These are phyloP conservation scores for Zhuqinia jingwanae DNA, from an alignment of 2,888 invertebrate species.

Conservation along the genomic window DNA sequence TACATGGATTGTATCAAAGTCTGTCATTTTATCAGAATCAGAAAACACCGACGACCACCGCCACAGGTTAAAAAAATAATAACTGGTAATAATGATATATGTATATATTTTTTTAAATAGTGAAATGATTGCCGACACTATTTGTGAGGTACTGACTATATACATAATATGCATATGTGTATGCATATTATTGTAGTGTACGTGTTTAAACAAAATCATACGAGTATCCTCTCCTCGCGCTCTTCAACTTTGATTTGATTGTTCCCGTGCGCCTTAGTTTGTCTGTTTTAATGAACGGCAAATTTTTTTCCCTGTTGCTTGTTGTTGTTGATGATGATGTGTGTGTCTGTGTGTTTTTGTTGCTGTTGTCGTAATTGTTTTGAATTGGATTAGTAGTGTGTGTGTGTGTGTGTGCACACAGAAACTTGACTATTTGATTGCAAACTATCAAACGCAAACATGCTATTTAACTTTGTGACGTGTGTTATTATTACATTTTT, in stretches of 20 bases:
- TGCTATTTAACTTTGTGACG: too few relatives aligned
- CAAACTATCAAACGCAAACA: too few relatives aligned
- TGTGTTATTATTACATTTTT: too few relatives aligned
- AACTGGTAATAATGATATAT: conserved; percentile 7
- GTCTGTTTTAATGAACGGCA: conserved; percentile 37
- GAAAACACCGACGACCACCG: background rate
- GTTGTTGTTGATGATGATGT: background rate
- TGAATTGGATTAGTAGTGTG: too few relatives aligned
- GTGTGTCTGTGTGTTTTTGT: background rate
- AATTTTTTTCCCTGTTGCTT: conserved; percentile 24
- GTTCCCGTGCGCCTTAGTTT: conserved; percentile 48
- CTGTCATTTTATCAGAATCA: background rate
- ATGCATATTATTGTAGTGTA: background rate
- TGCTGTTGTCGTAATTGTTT: too few relatives aligned
- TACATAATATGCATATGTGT: background rate
- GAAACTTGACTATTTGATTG: too few relatives aligned
- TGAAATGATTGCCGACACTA: conserved; percentile 1
- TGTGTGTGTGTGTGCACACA: too few relatives aligned
- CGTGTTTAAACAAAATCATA: conserved; percentile 25
- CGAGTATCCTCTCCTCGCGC: background rate
- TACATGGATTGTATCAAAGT: background rate
- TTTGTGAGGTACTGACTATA: background rate
- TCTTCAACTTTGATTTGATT: conserved; percentile 16
- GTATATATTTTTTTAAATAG: too few relatives aligned
- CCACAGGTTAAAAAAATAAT: conserved; percentile 1